Percentiles rank a stretch among this genome's conserved stretches.
phyloP scores from a whole-genome alignment of 2,888 invertebrate species.

The Phrixothrix hirtus region DNA sequence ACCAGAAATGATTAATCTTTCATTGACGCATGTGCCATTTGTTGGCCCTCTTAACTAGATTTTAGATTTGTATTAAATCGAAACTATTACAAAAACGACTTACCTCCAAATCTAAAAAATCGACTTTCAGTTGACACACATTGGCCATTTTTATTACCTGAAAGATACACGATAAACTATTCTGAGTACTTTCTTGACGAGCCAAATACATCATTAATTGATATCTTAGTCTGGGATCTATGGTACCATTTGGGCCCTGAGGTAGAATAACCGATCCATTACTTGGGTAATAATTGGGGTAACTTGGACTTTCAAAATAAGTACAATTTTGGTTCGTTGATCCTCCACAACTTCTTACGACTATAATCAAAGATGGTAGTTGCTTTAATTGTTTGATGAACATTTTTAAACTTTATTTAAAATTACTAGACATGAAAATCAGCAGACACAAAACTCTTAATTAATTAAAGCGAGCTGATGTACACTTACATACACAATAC shows the following conservation, averaged over 20 bases:
- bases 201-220: constrained; percentile 20
- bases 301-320: constrained; percentile 75
- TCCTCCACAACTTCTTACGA: constrained; percentile 68
- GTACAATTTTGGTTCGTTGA: constrained; percentile 64
- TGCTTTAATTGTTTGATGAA: too few species aligned
- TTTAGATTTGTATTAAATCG: neutral
- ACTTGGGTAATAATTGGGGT: constrained; percentile 59
- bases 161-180: constrained; percentile 67
- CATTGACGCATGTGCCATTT: constrained; percentile 69
- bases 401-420: too few species aligned
- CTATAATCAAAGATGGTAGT: constrained; percentile 55
- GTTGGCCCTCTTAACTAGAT: constrained; percentile 69
- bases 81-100: constrained; percentile 28
- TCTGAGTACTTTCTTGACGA: constrained; percentile 42
- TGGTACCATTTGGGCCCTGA: constrained; percentile 8
- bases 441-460: too few species aligned
- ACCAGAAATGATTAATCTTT: constrained; percentile 72
- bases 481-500: too few species aligned
- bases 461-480: too few species aligned
- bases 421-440: too few species aligned
- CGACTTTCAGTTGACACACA: constrained; percentile 70
- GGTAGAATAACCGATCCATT: constrained; percentile 42
- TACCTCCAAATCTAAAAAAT: constrained; percentile 73
- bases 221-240: constrained; percentile 42
- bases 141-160: constrained; percentile 66